Percentiles rank a stretch among this genome's conserved stretches.
Conservation (phyloP, 2,888 invertebrate genomes). For the Atethmia centrago region DNA sequence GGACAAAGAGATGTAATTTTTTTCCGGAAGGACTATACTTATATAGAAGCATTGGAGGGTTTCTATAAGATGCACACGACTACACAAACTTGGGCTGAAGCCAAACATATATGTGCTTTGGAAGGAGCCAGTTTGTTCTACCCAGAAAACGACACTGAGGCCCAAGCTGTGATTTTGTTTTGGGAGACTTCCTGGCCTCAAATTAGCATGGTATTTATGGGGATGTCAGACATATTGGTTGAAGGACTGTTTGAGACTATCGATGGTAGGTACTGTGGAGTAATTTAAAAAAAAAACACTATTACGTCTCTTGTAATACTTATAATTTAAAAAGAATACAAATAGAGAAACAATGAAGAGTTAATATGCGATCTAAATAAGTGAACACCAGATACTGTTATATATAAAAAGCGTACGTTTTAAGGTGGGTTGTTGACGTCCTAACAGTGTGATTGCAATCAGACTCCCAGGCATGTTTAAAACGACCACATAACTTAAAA, state of each 20-base stretch:
- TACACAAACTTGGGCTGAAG: conserved; percentile 15
- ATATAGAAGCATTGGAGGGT: conserved; percentile 47
- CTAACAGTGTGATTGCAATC: no score
- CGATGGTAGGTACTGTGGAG: conserved; percentile 50
- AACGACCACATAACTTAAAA: no score
- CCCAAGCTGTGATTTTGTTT: conserved; percentile 23
- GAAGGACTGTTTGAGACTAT: conserved; percentile 53
- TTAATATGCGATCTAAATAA: no score
- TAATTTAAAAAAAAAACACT: no score
- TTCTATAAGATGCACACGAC: conserved; percentile 30
- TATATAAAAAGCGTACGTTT: no score
- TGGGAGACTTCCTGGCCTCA: conserved; percentile 2
- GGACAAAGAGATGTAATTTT: conserved; percentile 59
- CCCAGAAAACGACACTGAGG: conserved; percentile 14
- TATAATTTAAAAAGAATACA: no score
- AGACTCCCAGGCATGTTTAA: no score
- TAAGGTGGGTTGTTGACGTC: no score
- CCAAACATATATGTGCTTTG: conserved; percentile 12
- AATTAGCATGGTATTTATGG: conserved; percentile 34
- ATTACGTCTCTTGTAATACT: no score
- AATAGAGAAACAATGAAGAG: no score
- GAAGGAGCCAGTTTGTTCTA: conserved; percentile 41
- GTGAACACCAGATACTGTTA: no score
- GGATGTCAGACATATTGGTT: conserved; percentile 53
- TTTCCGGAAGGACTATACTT: conserved; percentile 66